These are phyloP conservation scores for Monoplex corrugatus DNA, from an alignment of 2,888 invertebrate species.

Conservation along the genomic window DNA sequence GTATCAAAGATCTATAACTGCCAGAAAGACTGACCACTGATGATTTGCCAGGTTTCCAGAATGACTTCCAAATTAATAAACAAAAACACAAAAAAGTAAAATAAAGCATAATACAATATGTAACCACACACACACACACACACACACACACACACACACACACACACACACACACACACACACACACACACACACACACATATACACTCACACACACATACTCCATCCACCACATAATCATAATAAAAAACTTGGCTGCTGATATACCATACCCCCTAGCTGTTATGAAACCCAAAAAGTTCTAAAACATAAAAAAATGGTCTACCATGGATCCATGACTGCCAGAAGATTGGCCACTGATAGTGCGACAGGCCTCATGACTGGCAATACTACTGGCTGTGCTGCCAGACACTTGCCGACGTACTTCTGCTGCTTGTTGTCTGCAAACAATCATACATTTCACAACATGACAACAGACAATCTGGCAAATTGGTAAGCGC, in stretches of 20 bases:
- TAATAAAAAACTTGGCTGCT: too few relatives aligned
- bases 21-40: too few relatives aligned
- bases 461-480: too few relatives aligned
- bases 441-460: slow-evolving; percentile 82
- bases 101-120: background rate
- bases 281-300: background rate
- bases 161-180: background rate
- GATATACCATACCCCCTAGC: too few relatives aligned
- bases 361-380: slow-evolving; percentile 56
- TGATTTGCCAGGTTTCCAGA: background rate
- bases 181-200: background rate
- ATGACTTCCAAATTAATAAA: background rate
- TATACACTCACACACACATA: background rate
- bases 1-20: too few relatives aligned
- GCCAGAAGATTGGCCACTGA: slow-evolving; percentile 45
- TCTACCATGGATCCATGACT: slow-evolving; percentile 48
- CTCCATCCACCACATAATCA: background rate
- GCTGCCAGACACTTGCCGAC: slow-evolving; percentile 86
- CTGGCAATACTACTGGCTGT: slow-evolving; percentile 75
- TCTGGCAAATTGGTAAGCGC: too few relatives aligned
- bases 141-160: background rate
- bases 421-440: slow-evolving; percentile 89
- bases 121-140: background rate
- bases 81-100: background rate
- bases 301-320: background rate